Percentiles rank a stretch among this genome's conserved stretches.
phyloP scores from a whole-genome alignment of 2,113 vertebrate genomes.

The Gymnobelideus leadbeateri region DNA sequence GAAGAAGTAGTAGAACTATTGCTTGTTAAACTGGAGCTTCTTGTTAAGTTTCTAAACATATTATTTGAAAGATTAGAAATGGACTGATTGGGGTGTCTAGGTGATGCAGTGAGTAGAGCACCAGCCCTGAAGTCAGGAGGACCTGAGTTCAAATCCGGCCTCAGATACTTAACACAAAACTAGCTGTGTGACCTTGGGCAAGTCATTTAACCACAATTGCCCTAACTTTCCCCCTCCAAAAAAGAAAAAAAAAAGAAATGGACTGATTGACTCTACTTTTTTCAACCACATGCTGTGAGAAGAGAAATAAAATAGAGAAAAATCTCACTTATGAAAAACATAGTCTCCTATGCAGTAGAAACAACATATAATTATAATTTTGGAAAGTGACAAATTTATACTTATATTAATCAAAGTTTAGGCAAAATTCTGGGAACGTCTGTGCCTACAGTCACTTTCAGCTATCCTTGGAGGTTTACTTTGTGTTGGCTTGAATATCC shows the following conservation, averaged over 20 bases:
- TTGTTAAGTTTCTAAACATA: slow-evolving; percentile 63
- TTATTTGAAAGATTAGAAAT: slow-evolving; percentile 48
- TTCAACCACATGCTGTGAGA: slow-evolving; percentile 40
- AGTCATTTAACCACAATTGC: no score
- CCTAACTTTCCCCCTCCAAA: no score
- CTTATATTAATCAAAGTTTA: background rate
- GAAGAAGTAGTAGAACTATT: slow-evolving; percentile 50
- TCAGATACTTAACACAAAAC: no score
- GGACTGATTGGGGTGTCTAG: no score
- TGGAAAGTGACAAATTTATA: slow-evolving; percentile 47
- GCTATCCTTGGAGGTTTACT: background rate
- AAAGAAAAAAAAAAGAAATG: background rate
- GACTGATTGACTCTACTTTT: slow-evolving; percentile 48
- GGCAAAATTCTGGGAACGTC: slow-evolving; percentile 39
- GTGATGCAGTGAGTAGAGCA: no score
- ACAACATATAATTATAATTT: slow-evolving; percentile 53
- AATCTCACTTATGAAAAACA: background rate
- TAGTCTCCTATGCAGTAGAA: slow-evolving; percentile 4
- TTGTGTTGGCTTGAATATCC: background rate
- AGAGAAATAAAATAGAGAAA: slow-evolving; percentile 46
- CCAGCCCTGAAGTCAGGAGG: no score
- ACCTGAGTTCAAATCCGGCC: no score
- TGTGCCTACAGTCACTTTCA: slow-evolving; percentile 17
- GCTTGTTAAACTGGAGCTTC: slow-evolving; percentile 69
- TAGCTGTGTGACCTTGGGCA: no score